Conservation (phyloP, 2,888 invertebrate genomes). For the Abrostola tripartita region DNA sequence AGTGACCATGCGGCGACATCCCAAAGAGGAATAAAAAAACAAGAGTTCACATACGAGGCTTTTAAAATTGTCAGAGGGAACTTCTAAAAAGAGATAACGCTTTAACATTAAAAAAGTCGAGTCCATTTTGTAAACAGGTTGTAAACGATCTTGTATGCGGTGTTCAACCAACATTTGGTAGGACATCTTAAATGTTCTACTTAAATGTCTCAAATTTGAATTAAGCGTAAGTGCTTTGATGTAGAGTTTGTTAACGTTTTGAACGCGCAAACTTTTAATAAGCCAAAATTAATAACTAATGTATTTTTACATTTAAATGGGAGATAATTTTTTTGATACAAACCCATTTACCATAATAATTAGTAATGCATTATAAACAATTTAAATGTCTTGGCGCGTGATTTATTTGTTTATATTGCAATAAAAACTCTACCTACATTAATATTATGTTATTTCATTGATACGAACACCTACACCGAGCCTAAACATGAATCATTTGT, state of each 20-base stretch:
- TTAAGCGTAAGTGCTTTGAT: conserved; percentile 44
- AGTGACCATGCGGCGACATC: conserved; percentile 60
- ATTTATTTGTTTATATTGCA: conserved; percentile 53
- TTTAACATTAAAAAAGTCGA: conserved; percentile 76
- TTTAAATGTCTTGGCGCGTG: conserved; percentile 34
- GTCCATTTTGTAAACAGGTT: conserved; percentile 82
- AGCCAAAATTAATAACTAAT: conserved; percentile 30
- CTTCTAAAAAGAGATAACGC: conserved; percentile 81
- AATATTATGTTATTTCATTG: conserved; percentile 46
- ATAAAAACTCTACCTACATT: conserved; percentile 56
- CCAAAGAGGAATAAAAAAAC: conserved; percentile 61
- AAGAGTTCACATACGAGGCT: conserved; percentile 69
- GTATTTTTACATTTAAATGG: conserved; percentile 29
- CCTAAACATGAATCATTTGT: conserved; percentile 59
- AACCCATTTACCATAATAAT: conserved; percentile 20
- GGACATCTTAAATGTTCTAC: conserved; percentile 62
- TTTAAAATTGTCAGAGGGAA: conserved; percentile 80
- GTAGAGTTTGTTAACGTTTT: conserved; percentile 39
- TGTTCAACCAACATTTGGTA: conserved; percentile 62
- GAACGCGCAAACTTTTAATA: conserved; percentile 9
- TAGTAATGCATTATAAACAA: conserved; percentile 43
- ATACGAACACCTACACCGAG: conserved; percentile 57
- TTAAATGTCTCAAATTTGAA: conserved; percentile 56
- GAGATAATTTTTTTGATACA: conserved; percentile 6
- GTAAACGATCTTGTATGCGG: conserved; percentile 76